Percentiles rank a stretch among this genome's conserved stretches.
phyloP scores from a whole-genome alignment of 1,140 invertebrate genomes.

The Pseudobourletiella spinata region DNA sequence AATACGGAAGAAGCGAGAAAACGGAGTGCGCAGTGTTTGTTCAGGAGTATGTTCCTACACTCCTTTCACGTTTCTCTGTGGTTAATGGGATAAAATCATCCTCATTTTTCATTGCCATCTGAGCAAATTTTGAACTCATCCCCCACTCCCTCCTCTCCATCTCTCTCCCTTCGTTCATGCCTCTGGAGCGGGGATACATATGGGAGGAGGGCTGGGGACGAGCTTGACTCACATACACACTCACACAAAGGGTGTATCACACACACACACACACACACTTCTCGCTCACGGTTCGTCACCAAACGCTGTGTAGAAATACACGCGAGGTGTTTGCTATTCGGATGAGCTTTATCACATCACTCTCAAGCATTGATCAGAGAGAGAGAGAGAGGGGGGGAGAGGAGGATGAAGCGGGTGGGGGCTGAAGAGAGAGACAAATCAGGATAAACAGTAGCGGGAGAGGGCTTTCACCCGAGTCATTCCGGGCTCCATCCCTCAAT shows the following conservation, averaged over 20 bases:
- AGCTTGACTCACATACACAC: too few species aligned
- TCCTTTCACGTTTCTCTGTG: background rate
- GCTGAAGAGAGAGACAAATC: background rate
- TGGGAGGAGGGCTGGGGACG: too few species aligned
- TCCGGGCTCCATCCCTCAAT: background rate
- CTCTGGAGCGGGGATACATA: too few species aligned
- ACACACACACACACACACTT: too few species aligned
- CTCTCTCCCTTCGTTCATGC: background rate
- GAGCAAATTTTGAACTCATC: slow-evolving; percentile 14
- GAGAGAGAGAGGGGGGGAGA: background rate
- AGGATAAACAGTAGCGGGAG: background rate
- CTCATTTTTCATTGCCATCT: slow-evolving; percentile 23
- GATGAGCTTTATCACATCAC: slow-evolving; percentile 19
- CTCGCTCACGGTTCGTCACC: too few species aligned
- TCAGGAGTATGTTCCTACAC: slow-evolving; percentile 24
- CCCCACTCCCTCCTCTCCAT: background rate
- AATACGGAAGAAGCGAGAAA: slow-evolving; percentile 31
- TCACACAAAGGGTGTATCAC: too few species aligned
- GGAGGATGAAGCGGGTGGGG: background rate
- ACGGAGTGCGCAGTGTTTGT: slow-evolving; percentile 34
- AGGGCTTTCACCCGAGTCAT: background rate
- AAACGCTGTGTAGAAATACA: slow-evolving; percentile 4
- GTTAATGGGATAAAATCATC: slow-evolving; percentile 16
- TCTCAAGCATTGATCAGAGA: slow-evolving; percentile 11
- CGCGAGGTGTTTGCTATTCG: slow-evolving; percentile 19